Percentiles rank a stretch among this genome's conserved stretches.
Conservation (phyloP, 2,113 vertebrate species). For the Theropithecus gelada region DNA sequence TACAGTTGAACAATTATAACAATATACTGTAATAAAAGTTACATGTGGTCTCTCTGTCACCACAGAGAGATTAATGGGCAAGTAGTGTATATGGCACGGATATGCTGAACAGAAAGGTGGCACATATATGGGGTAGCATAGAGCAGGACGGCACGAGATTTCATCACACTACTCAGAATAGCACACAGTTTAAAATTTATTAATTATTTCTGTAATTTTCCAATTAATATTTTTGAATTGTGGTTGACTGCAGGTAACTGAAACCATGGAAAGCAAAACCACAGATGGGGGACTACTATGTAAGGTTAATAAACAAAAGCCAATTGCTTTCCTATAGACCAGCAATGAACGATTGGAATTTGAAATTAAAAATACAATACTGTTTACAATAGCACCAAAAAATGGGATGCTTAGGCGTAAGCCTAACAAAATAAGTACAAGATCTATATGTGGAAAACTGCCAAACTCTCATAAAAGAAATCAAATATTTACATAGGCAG, state of each 20-base stretch:
- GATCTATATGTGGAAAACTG: not conserved
- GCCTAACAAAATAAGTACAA: not conserved
- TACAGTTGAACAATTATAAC: not conserved
- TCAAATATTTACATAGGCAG: not conserved
- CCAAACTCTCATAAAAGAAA: not conserved
- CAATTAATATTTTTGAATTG: not conserved
- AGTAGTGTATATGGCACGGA: not conserved
- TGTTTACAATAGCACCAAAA: not conserved
- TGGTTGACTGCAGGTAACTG: not conserved
- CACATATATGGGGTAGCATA: not conserved
- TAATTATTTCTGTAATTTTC: not conserved
- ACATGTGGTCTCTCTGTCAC: not conserved
- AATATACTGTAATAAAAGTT: not conserved
- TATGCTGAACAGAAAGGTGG: not conserved
- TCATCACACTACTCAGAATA: not conserved
- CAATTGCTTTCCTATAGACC: not conserved
- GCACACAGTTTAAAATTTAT: not conserved
- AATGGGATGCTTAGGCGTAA: not conserved
- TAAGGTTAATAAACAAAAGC: not conserved
- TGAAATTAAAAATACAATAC: not conserved
- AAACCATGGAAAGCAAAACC: not conserved
- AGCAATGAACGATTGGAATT: not conserved
- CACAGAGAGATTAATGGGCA: not conserved
- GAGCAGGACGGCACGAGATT: not conserved
- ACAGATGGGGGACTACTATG: not conserved